A percentile compares a stretch with the other conserved stretches of the same genome.
Conservation (phyloP, 2,888 invertebrate genomes). For the Dasysyrphus tricinctus region DNA sequence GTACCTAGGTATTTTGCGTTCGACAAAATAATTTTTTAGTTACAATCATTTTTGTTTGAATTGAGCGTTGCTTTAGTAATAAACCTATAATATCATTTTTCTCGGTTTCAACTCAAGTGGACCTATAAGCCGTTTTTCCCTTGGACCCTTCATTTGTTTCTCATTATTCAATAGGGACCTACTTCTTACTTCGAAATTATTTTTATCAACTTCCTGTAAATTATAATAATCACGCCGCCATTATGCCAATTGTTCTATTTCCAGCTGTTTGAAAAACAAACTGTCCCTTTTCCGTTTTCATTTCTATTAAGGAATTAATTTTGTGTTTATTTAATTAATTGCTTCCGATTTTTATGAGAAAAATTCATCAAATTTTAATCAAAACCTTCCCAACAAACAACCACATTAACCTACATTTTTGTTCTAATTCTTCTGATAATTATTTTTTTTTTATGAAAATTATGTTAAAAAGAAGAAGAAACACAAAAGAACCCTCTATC, state of each 20-base stretch:
- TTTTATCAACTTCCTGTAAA: not conserved
- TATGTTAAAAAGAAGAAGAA: not conserved
- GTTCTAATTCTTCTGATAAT: not conserved
- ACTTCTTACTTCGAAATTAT: not conserved
- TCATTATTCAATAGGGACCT: too few species aligned
- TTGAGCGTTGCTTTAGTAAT: too few species aligned
- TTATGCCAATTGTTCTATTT: not conserved
- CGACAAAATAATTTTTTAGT: too few species aligned
- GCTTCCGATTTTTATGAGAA: conserved; percentile 13
- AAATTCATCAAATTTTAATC: conserved; percentile 10
- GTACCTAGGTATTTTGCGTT: too few species aligned
- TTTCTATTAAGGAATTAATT: conserved; percentile 7
- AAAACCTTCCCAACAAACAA: not conserved
- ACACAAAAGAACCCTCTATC: not conserved
- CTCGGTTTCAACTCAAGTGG: too few species aligned
- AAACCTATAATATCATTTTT: too few species aligned
- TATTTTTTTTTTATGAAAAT: conserved; percentile 7
- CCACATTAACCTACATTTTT: conserved; percentile 19
- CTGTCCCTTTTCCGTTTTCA: not conserved
- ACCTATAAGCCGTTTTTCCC: too few species aligned
- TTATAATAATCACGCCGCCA: not conserved
- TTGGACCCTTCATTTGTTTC: too few species aligned
- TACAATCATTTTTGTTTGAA: too few species aligned
- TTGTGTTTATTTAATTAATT: conserved; percentile 34
- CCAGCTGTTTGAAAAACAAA: not conserved